Evolutionary conservation across 2,888 invertebrate genomes (phyloP).

Genomic region (Chymomyza caudatula): DNA sequence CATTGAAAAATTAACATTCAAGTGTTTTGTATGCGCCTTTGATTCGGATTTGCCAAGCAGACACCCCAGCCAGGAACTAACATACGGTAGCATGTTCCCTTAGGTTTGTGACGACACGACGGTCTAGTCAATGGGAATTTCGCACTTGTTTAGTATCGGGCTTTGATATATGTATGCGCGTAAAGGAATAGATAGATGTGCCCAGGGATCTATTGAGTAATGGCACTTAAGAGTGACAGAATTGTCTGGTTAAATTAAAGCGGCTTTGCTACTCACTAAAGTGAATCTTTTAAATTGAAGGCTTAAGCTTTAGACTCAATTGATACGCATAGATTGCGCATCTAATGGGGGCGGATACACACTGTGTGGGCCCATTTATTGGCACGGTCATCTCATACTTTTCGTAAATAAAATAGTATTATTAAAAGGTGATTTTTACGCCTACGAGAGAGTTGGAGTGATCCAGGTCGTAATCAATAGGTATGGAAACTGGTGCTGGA

Average conservation of each 20-base stretch:
- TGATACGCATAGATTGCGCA: too few relatives aligned
- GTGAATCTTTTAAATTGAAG: background rate
- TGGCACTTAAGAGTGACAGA: background rate
- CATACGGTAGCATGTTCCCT: background rate
- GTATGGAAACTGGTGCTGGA: too few relatives aligned
- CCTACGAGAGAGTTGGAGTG: too few relatives aligned
- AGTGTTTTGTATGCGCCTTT: conserved; percentile 33
- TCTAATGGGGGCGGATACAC: too few relatives aligned
- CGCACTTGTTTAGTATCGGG: conserved; percentile 50
- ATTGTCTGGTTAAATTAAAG: conserved; percentile 1
- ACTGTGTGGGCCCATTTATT: too few relatives aligned
- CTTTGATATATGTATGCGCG: conserved; percentile 28
- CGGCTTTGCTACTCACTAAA: too few relatives aligned
- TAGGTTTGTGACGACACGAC: background rate
- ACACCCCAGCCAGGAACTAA: conserved; percentile 1
- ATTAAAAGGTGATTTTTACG: too few relatives aligned
- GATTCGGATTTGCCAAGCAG: conserved; percentile 37
- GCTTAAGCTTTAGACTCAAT: too few relatives aligned
- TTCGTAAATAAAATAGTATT: too few relatives aligned
- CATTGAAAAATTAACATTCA: conserved; percentile 53
- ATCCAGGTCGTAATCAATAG: too few relatives aligned
- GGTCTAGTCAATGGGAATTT: conserved; percentile 34
- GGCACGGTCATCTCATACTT: too few relatives aligned
- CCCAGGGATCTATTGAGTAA: background rate
- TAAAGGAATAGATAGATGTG: background rate